Evolutionary conservation across 2,113 vertebrate genomes (phyloP).

Genomic region (Chaenocephalus aceratus): DNA sequence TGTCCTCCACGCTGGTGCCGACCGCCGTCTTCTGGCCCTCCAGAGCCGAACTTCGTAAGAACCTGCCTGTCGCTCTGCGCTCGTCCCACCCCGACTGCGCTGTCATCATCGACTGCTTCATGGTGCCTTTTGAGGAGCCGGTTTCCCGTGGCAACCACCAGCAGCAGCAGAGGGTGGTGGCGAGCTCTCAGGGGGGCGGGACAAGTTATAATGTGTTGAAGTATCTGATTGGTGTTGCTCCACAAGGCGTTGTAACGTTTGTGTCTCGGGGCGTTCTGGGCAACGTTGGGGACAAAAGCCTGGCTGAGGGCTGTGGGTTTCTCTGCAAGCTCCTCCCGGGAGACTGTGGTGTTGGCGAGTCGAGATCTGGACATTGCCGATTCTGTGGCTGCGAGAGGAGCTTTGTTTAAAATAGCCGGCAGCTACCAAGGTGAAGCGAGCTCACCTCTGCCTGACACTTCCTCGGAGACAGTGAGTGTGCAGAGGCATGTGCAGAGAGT

Average conservation of each 20-base stretch:
- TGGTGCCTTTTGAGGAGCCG: constrained; percentile 77
- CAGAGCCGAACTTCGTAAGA: constrained; percentile 81
- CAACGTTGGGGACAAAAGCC: constrained; percentile 74
- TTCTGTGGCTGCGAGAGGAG: constrained; percentile 76
- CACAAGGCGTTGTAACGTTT: constrained; percentile 84
- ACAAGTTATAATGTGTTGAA: constrained; percentile 67
- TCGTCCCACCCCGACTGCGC: constrained; percentile 81
- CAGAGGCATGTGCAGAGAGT: constrained; percentile 77
- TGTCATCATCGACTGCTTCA: constrained; percentile 84
- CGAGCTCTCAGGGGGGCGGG: constrained; percentile 8
- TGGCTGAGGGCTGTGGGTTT: constrained; percentile 81
- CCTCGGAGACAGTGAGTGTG: constrained; percentile 57
- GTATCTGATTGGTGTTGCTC: constrained; percentile 84
- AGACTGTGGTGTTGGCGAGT: constrained; percentile 77
- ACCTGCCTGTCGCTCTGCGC: constrained; percentile 76
- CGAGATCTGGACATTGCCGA: constrained; percentile 75
- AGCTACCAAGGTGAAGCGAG: constrained; percentile 17
- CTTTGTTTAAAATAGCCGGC: constrained; percentile 66
- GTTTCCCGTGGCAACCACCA: constrained; percentile 48
- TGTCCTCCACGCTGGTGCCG: constrained; percentile 84
- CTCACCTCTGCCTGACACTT: background rate
- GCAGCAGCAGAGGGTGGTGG: constrained; percentile 32
- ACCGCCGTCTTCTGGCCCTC: constrained; percentile 85
- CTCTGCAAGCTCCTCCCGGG: constrained; percentile 83
- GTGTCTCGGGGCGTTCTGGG: constrained; percentile 80